Conservation (phyloP, 2,888 invertebrate species). For the Lasius platythorax region DNA sequence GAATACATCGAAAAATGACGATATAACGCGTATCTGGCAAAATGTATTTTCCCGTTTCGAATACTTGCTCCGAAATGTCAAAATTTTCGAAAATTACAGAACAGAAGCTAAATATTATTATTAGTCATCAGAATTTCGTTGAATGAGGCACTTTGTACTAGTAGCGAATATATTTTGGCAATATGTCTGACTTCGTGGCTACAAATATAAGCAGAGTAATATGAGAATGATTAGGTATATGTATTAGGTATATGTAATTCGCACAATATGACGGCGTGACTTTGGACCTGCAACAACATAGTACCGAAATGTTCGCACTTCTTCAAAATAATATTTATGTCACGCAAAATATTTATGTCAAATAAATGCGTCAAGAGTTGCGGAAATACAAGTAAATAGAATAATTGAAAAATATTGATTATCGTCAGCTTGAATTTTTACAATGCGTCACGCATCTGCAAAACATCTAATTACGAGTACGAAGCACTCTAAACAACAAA, state of each 20-base stretch:
- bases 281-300: constrained; percentile 12
- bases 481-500: neutral
- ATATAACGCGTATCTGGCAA: neutral
- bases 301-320: neutral
- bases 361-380: neutral
- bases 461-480: neutral
- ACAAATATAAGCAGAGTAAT: constrained; percentile 11
- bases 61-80: neutral
- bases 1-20: neutral
- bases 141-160: neutral
- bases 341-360: neutral
- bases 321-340: constrained; percentile 16
- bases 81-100: constrained; percentile 2
- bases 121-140: constrained; percentile 38
- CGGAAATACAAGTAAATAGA: neutral
- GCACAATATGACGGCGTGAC: neutral
- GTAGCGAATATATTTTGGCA: constrained; percentile 33
- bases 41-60: neutral
- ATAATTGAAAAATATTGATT: neutral
- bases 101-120: constrained; percentile 35
- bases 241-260: constrained; percentile 9
- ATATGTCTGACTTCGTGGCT: neutral
- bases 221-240: constrained; percentile 23
- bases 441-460: neutral
- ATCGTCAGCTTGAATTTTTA: neutral